phyloP scores from a whole-genome alignment of 1,140 invertebrate genomes.

The Diorhabda carinulata region DNA sequence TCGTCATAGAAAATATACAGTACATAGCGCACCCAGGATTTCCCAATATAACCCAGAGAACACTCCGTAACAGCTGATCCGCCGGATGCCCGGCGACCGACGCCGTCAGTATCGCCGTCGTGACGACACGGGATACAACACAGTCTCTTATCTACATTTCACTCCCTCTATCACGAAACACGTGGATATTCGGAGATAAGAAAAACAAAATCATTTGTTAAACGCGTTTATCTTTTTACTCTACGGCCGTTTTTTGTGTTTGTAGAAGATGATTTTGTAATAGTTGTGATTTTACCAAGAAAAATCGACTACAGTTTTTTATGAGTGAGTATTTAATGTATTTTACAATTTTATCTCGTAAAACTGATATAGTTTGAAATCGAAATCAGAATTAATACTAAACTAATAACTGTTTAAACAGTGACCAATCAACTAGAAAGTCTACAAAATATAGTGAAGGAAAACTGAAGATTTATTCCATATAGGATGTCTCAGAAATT shows the following conservation, averaged over 20 bases:
- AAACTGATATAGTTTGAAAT: too few relatives aligned
- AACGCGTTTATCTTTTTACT: too few relatives aligned
- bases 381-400: too few relatives aligned
- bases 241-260: background rate
- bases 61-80: constrained; percentile 29
- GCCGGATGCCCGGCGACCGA: constrained; percentile 24
- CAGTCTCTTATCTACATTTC: background rate
- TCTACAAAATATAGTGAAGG: too few relatives aligned
- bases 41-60: constrained; percentile 27
- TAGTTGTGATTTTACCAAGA: too few relatives aligned
- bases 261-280: background rate
- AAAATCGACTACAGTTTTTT: too few relatives aligned
- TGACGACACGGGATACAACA: constrained; percentile 19
- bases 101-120: constrained; percentile 24
- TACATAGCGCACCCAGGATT: constrained; percentile 23
- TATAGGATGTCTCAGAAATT: too few relatives aligned
- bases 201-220: background rate
- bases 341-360: too few relatives aligned
- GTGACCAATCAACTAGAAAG: too few relatives aligned
- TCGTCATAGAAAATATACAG: background rate
- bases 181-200: background rate
- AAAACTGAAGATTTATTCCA: too few relatives aligned
- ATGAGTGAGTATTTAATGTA: too few relatives aligned
- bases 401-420: too few relatives aligned
- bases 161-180: background rate